Evolutionary conservation across 2,888 invertebrate species (phyloP), one percentile per base, ranked within the genome.

Genomic region (Baronia brevicornis): DNA sequence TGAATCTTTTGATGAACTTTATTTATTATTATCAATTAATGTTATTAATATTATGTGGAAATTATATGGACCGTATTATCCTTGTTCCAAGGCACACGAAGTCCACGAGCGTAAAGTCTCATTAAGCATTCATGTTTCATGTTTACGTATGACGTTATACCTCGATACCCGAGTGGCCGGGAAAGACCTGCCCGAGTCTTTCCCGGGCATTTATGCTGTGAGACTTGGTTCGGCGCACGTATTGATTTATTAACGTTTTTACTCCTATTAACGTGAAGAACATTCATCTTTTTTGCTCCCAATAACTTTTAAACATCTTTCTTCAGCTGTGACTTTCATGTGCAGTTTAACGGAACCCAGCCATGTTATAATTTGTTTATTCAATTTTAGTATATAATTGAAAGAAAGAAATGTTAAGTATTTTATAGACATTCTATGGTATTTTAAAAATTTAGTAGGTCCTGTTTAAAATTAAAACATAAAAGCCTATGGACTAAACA

Each of bases 221-320:
- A 19, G 24, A 20, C 35, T n/a, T 27, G 13, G 25, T 29, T 25
- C 29, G 21, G 19, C 30, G 30, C 25, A 11, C 31, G 51, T 64
- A 69, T 69, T 69, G 68, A 70, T 69, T 66, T 69, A 67, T 62
- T 56, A 56, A 45, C 57, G 54, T 56, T 67, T n/a, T 63, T 67
- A 54, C 54, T 51, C 44, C 52, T 54, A 64, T 67, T 55, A 58
- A 47, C 42, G 33, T n/a, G n/a, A 23, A 36, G 42, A 43, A 38
- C 51, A 52, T 54, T 53, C 48, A 54, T 58, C 54, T 54, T 44
- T 18, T 12, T 30, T 30, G 11, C 14, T 8, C 12, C 10, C 24
- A 25, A 29, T 26, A 15, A 23, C 33, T 24, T 9, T n/a, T 19
- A 17, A 6, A 15, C 4, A 13, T 2, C 5, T 9, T 18, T 10